A percentile compares a stretch with the other conserved stretches of the same genome.
Evolutionary conservation across 2,113 vertebrate species (phyloP).

Genomic region (Pseudolaguvia tuberculata): DNA sequence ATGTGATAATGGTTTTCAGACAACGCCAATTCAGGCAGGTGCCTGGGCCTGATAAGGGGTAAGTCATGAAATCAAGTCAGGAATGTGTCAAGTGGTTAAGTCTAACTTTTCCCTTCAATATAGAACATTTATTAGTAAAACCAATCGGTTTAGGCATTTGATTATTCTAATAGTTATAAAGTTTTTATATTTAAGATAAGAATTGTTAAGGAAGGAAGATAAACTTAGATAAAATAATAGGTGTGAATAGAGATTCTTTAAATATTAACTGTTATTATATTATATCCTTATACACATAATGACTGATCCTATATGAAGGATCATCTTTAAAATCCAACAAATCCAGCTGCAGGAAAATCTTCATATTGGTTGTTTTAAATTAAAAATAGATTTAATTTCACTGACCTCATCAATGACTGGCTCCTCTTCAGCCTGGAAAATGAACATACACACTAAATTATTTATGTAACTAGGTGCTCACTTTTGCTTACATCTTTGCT

Average conservation of each 20-base stretch:
- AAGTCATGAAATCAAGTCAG: too few species aligned
- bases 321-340: background rate
- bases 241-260: background rate
- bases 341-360: too few species aligned
- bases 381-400: slow-evolving; percentile 23
- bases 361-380: slow-evolving; percentile 24
- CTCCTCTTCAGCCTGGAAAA: slow-evolving; percentile 66
- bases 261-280: slow-evolving; percentile 40
- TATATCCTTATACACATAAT: slow-evolving; percentile 43
- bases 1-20: too few species aligned
- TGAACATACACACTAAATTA: background rate
- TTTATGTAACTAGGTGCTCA: slow-evolving; percentile 5
- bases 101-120: too few species aligned
- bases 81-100: too few species aligned
- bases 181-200: too few species aligned
- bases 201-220: too few species aligned
- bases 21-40: too few species aligned
- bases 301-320: slow-evolving; percentile 15
- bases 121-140: too few species aligned
- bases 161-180: too few species aligned
- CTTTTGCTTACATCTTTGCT: background rate
- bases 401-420: slow-evolving; percentile 59
- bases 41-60: too few species aligned
- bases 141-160: too few species aligned
- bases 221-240: background rate